Evolutionary conservation across 2,888 invertebrate genomes (phyloP), one percentile per base, ranked within the genome.

Genomic region (Sylvicola cinctus): DNA sequence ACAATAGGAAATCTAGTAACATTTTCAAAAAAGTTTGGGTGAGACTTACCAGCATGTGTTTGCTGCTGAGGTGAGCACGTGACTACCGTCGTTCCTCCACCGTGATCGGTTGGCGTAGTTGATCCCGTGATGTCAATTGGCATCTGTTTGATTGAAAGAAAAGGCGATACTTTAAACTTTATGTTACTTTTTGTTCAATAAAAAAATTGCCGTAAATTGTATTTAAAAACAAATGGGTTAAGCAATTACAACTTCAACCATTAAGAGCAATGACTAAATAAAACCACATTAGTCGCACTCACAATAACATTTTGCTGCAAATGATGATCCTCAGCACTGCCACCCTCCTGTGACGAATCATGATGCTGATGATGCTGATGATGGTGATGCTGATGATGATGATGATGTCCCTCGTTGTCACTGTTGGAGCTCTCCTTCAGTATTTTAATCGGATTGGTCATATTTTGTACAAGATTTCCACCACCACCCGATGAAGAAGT

Each of bases 261-360:
- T 7, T 12, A 17, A 29, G n/a, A 33, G n/a, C 10, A 39, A 30
- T 23, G 32, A 36, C 14, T 32, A 37, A 34, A 27, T 26, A n/a
- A 4, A 20, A 20, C 20, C 4, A 6, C 5, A 20, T 20, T 20
- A 20, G 13, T 26, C 13, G 13, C 11, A 28, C 13, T 38, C 42
- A 41, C 42, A 46, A 41, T 53, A 49, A 54, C 54, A 49, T 55
- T 57, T 46, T 64, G 66, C 46, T 65, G 66, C 23, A 60, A 58
- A 44, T 57, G 57, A 41, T 56, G 50, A 8, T 31, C 29, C 11
- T 15, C 15, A 7, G 14, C 13, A 3, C 29, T 13, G 15, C 13
- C 29, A 14, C 29, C 29, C 13, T 15, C 14, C 43, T 63, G 62
- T 16, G 63, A 46, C 12, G 57, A 65, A 44, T 65, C 63, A 38